Evolutionary conservation across 2,888 invertebrate species (phyloP).

Genomic region (Lycocerus yunnanus): DNA sequence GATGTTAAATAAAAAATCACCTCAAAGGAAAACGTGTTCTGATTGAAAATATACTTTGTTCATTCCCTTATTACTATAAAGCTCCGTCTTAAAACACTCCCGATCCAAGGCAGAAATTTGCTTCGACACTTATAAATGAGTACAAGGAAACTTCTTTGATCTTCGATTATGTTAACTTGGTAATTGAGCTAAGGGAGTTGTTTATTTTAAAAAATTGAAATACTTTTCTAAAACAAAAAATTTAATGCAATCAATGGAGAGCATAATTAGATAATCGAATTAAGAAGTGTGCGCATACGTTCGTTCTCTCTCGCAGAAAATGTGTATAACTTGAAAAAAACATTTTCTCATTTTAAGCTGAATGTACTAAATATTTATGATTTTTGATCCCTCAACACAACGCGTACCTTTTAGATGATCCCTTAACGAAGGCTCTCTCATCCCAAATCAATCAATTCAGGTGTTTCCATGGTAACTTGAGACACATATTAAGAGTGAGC

Average conservation of each 20-base stretch:
- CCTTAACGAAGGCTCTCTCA: constrained; percentile 32
- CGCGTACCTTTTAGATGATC: constrained; percentile 32
- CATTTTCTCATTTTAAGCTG: constrained; percentile 16
- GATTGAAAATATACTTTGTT: constrained; percentile 36
- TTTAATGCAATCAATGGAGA: neutral
- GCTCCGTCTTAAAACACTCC: neutral
- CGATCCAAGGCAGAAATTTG: neutral
- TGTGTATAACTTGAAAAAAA: constrained; percentile 1
- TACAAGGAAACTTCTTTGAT: constrained; percentile 17
- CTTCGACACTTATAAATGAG: constrained; percentile 5
- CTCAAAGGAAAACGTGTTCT: constrained; percentile 46
- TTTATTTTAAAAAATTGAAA: constrained; percentile 7
- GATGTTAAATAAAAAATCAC: constrained; percentile 47
- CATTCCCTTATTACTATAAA: constrained; percentile 12
- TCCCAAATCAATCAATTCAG: constrained; percentile 33
- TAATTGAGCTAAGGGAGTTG: constrained; percentile 23
- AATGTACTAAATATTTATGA: constrained; percentile 31
- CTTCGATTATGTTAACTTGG: constrained; percentile 28
- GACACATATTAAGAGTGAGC: constrained; percentile 35
- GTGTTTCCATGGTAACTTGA: constrained; percentile 34
- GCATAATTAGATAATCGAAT: neutral
- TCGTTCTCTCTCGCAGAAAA: neutral
- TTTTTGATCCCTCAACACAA: constrained; percentile 31
- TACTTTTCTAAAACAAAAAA: neutral
- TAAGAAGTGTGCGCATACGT: neutral